Evolutionary conservation across 2,113 vertebrate genomes (phyloP), one percentile per base, ranked within the genome.

Genomic region (Pardalotus punctatus): DNA sequence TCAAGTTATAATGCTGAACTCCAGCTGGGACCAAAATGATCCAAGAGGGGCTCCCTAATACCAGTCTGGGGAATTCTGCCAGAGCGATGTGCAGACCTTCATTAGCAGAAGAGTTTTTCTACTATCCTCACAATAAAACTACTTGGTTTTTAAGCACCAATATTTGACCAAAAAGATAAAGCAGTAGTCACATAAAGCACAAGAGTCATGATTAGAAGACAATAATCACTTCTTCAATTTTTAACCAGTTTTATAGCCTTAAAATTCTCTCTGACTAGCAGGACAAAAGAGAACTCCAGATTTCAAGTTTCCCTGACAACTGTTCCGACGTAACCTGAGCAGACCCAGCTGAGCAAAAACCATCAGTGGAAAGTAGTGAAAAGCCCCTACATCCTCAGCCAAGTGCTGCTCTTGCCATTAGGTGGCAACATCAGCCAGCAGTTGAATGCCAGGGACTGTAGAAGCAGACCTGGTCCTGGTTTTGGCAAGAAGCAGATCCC

Each of bases 301-400:
- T 58, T 21, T 72, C 48, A 40, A 35, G 18, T 12, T 64, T 11
- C 29, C 42, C 38, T 13, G 16, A 33, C 40, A 28, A 3, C 15
- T 21, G 21, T 5, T 76, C 42, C 23, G 5, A 53, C 2, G 8
- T 3, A 76, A 64, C 14, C 38, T 3, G 10, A 61, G 31, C 31
- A 86, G 67, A 42, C 8, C 2, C 0, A 10, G 36, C 4, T 4
- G 8, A 4, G 31, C 6, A 20, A 35, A 61, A 61, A 22, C 10
- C 4, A 14, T 2, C 36, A 9, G 8, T 0, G 20, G 0, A 2
- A 38, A 42, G 18, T 0, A 69, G 7, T 1, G 5, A 22, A 27
- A 29, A 48, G 36, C 1, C 29, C 1, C 29, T 2, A 9, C 50
- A 35, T 2, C 13, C 13, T 27, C 36, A 19, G 56, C 12, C 27